Evolutionary conservation across 35 echinoderm and acorn worm species (phyloP), one percentile per base, ranked within the genome.

Genomic region (Apostichopus japonicus): DNA sequence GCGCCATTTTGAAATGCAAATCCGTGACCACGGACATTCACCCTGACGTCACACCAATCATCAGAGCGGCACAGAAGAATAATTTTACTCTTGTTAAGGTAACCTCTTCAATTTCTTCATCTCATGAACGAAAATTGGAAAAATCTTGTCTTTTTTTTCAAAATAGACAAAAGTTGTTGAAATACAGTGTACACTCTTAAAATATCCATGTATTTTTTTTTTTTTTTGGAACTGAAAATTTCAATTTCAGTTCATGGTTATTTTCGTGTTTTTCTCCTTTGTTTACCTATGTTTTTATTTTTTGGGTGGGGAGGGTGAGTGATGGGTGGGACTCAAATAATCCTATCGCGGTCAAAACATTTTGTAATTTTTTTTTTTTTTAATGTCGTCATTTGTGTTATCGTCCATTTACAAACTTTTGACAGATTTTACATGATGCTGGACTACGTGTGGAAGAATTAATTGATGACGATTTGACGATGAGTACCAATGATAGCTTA

Each of bases 1-100:
- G 72, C 86, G 93, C 65, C 6, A 96, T 98, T 51, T 93, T 98
- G 23, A 91, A 98, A 65, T 94, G 94, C 77, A 93, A 90, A 55
- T 94, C 92, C 15, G 93, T 90, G 17, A 93, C 62, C 8, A 93
- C 90, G 24, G 94, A 98, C 56, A 94, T 98, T 10, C 97, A 98
- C 55, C 97, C 97, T 2, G 94, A 98, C 79, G 79, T 96, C 62
- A 98, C 94, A 4, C 97, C 97, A 17, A 98, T 98, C 21, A 96
- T 98, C 70, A 73, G 93, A 3, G 97, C 97, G 17, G 91, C 94
- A 5, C 97, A 98, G 59, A 93, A 94, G 10, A 98, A 98, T 54
- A 96, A 84, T 78, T 98, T 94, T 70, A 78, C 90, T 15, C 94
- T 98, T 16, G 93, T 98, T 2, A 98, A 98, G 97, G 97, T 98